Base-by-base conservation (phyloP, 2,113 vertebrate genomes). In the Salvator merianae region DNA sequence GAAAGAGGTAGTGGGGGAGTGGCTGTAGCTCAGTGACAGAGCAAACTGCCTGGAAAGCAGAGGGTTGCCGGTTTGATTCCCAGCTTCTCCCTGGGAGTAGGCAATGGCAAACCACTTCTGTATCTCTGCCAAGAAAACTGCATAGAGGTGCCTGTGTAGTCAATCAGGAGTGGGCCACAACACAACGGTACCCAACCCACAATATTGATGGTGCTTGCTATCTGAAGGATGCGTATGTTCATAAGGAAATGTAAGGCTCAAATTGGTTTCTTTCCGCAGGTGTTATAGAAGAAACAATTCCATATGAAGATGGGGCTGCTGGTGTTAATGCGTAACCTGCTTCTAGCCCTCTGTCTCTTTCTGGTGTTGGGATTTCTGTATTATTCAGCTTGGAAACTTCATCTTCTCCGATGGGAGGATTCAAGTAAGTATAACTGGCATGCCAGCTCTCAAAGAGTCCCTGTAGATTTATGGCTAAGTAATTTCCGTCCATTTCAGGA, bases 311-410 rank as follows among this genome's bases (percentile, higher is more conserved):
- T 97, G 97, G 97, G 97, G 95, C 96, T 97, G 94, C 95, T 99
- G 97, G 98, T 98, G 93, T 96, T 96, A 80, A 93, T 97, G 94
- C 98, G 97, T 94, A 99, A 99, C 92, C 94, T 99, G 96, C 97
- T 99, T 96, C 98, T 99, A 93, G 92, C 97, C 93, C 96, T 99
- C 92, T 99, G 98, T 95, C 96, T 98, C 92, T 97, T 98, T 92
- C 95, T 99, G 94, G 98, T 99, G 55, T 93, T 99, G 94, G 98
- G 97, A 90, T 99, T 99, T 95, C 97, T 99, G 86, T 99, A 97
- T 95, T 99, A 99, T 88, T 98, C 98, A 40, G 98, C 98, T 1
- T 96, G 97, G 95, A 99, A 98, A 95, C 95, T 99, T 63, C 98
- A 98, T 92, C 96, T 98, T 78, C 95, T 96, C 89, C 95, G 96